Base-by-base conservation (phyloP, 2,113 vertebrate genomes). In the Stegostoma tigrinum region DNA sequence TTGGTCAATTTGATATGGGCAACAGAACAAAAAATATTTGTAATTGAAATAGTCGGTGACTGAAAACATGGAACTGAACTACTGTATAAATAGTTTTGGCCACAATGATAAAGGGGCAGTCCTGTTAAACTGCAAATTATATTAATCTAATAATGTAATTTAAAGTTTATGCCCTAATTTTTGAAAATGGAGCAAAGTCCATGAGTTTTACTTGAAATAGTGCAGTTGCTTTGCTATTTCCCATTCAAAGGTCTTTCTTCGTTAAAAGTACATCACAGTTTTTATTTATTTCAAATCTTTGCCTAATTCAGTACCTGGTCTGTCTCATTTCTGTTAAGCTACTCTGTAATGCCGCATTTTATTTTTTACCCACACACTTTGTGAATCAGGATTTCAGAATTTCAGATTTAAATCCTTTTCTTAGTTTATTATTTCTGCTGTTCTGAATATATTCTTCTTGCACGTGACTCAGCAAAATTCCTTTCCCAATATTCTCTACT, bases 21-120 rank as follows among this genome's bases (percentile, higher is more conserved):
- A 70, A 70, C 45, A 90, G 27, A 89, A 34, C 27, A 90, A 45
- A 34, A 42, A 95, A 52, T 42, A 95, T 30, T 52, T 93, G 48
- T 87, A 45, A 38, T 0, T 94, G 45, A 96, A 95, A 72, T 96
- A 95, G 91, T 4, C 96, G 94, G 45, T 94, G n/a, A 27, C 19
- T 80, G 45, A 72, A 45, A 42, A 48, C 38, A 24, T 95, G 24
- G 23, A 72, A 12, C 61, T 72, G 68, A 75, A 90, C 8, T 61
- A 34, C 2, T 55, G 10, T 89, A 3, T 61, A 48, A 89, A 55
- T 90, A 90, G 27, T 61, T 61, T 45, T 90, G 52, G 24, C 48
- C 8, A 90, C 30, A 52, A 3, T 90, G 24, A 61, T 90, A 64
- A 90, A 72, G 38, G 67, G 45, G 45, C 93, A 95, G 67, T 66